Conservation (phyloP, 2,113 vertebrate genomes). For the Zeus faber region DNA sequence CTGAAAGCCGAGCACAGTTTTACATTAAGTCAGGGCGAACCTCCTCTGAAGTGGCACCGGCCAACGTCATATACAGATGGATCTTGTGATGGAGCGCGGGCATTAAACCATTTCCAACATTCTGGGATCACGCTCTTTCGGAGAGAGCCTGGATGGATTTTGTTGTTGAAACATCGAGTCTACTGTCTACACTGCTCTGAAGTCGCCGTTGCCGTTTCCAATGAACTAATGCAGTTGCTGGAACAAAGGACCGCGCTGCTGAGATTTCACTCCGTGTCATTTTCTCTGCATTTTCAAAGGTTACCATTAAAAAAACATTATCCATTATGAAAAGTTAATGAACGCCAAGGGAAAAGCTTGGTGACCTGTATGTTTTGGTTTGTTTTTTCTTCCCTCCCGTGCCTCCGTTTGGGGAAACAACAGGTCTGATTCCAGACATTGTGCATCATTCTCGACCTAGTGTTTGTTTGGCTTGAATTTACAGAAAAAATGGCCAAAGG, state of each 20-base stretch:
- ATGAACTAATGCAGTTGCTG: constrained; percentile 14
- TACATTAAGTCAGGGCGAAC: constrained; percentile 15
- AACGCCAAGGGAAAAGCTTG: constrained; percentile 24
- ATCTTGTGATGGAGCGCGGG: constrained; percentile 10
- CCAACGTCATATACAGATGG: constrained; percentile 1
- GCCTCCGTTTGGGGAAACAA: not conserved
- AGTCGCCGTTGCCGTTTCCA: too few relatives aligned
- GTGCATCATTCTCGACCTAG: not conserved
- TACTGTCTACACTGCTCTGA: not conserved
- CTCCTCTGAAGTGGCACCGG: constrained; percentile 15
- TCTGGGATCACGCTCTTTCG: constrained; percentile 11
- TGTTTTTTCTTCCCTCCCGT: not conserved
- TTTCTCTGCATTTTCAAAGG: constrained; percentile 26
- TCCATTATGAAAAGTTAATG: constrained; percentile 46
- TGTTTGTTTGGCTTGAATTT: constrained; percentile 45
- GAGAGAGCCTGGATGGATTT: constrained; percentile 4
- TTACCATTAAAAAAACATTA: constrained; percentile 42
- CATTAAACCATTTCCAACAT: constrained; percentile 11
- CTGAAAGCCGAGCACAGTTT: constrained; percentile 11
- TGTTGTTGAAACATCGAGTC: not conserved
- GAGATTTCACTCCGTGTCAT: constrained; percentile 17
- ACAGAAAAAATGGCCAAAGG: constrained; percentile 35
- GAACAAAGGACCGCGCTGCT: constrained; percentile 6
- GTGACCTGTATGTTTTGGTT: constrained; percentile 2
- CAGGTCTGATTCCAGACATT: constrained; percentile 9